These are phyloP conservation scores for Ceramica pisi DNA, from an alignment of 2,888 invertebrate species.

Conservation along the genomic window DNA sequence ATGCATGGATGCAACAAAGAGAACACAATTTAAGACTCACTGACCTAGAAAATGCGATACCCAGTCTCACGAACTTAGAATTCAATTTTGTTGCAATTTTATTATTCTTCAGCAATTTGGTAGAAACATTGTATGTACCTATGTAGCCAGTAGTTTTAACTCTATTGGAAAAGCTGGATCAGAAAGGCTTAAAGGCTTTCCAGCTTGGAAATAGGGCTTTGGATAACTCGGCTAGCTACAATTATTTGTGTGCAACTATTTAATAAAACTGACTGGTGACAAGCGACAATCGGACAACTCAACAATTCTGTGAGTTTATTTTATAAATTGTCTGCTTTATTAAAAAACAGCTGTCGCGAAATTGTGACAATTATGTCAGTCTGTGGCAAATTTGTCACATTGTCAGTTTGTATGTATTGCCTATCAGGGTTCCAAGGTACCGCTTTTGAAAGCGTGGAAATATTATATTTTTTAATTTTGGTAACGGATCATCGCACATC, in stretches of 20 bases:
- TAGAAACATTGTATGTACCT: constrained; percentile 47
- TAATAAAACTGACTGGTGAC: no score
- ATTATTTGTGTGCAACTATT: constrained; percentile 10
- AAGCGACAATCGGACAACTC: no score
- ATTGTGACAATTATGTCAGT: no score
- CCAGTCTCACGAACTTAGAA: constrained; percentile 40
- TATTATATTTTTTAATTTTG: no score
- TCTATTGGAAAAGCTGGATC: constrained; percentile 43
- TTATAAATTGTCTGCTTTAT: no score
- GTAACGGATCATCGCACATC: no score
- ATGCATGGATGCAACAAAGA: constrained; percentile 38
- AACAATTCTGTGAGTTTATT: no score
- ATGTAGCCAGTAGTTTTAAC: constrained; percentile 13
- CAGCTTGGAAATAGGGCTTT: constrained; percentile 13
- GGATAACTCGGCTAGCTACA: constrained; percentile 4
- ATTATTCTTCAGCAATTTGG: constrained; percentile 51
- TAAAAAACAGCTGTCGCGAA: no score
- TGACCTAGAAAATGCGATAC: constrained; percentile 45
- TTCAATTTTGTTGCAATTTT: constrained; percentile 57
- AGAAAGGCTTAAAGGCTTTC: constrained; percentile 19
- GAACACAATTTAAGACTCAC: constrained; percentile 33
- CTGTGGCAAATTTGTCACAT: no score
- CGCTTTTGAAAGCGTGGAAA: no score
- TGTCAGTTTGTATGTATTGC: no score
- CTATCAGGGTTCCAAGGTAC: no score